Conservation (phyloP, 2,797 vertebrate genomes). For the Pteronotus mesoamericanus region DNA sequence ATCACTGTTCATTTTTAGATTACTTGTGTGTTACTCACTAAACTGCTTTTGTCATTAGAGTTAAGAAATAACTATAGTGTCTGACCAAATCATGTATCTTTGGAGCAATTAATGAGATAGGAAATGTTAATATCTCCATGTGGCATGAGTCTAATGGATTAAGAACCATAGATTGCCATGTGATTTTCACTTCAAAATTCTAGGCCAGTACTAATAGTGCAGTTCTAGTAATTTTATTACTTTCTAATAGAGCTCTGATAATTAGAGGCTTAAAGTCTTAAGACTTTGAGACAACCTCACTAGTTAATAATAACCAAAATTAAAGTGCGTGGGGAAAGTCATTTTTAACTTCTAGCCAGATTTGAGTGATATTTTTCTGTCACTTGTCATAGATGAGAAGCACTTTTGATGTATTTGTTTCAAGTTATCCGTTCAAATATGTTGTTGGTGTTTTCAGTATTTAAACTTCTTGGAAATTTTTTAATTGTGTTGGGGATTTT, state of each 20-base stretch:
- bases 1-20: constrained; percentile 35
- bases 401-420: background rate
- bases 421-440: background rate
- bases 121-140: background rate
- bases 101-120: background rate
- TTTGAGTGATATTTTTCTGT: background rate
- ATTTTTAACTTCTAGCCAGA: background rate
- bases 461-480: background rate
- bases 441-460: background rate
- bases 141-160: background rate
- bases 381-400: background rate
- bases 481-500: background rate
- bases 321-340: background rate
- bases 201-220: background rate
- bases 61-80: background rate
- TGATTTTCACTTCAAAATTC: constrained; percentile 2
- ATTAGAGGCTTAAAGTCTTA: background rate
- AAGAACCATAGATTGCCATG: background rate
- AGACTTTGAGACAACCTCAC: background rate
- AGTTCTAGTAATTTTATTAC: background rate
- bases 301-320: background rate
- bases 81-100: background rate
- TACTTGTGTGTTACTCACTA: background rate
- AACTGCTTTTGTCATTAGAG: background rate
- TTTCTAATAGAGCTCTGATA: background rate